A percentile compares a stretch with the other conserved stretches of the same genome.
Conservation (phyloP, 1,140 invertebrate genomes). For the Magallana gigas region DNA sequence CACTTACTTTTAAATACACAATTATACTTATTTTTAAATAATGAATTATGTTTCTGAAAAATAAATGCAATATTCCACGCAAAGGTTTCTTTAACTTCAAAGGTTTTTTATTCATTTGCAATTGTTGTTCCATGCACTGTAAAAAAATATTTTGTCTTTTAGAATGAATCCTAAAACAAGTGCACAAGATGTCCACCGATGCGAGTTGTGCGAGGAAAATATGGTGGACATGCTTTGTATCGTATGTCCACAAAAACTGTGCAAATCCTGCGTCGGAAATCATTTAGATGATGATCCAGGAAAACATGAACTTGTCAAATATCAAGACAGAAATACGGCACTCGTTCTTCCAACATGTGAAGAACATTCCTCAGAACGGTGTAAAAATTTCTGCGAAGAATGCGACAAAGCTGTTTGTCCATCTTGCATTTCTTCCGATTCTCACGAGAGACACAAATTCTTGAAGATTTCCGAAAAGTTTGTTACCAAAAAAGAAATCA, state of each 20-base stretch:
- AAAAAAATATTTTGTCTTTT: neutral
- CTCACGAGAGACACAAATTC: neutral
- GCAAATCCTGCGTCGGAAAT: neutral
- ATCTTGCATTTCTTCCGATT: neutral
- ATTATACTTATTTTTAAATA: no score
- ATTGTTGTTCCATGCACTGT: no score
- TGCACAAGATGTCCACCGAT: constrained; percentile 10
- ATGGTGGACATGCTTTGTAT: neutral
- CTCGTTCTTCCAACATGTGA: neutral
- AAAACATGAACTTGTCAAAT: neutral
- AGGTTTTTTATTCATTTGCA: no score
- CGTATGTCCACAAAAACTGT: neutral
- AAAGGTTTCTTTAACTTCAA: no score
- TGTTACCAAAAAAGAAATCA: neutral
- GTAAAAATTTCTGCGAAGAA: neutral
- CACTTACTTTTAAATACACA: no score
- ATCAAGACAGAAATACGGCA: neutral
- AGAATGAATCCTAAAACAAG: neutral
- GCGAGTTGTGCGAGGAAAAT: neutral
- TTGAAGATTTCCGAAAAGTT: neutral
- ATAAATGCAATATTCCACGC: no score
- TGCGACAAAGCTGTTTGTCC: neutral
- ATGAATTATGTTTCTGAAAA: no score
- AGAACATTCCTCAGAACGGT: neutral
- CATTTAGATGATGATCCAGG: neutral